phyloP scores from a whole-genome alignment of 2,113 vertebrate genomes.

The Engraulis encrasicolus region DNA sequence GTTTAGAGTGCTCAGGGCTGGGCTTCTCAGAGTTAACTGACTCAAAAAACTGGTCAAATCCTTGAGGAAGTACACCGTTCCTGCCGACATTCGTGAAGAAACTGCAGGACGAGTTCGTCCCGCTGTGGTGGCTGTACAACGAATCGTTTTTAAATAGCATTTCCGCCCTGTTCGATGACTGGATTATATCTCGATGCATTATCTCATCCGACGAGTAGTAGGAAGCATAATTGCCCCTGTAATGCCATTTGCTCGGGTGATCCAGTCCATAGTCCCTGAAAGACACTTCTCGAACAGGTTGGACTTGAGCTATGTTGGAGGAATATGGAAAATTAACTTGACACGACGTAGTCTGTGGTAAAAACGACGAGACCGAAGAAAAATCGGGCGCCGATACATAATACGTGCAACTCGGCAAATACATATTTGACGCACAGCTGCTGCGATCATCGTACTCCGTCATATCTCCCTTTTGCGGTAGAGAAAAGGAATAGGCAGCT shows the following conservation, averaged over 20 bases:
- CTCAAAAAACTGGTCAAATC: constrained; percentile 97
- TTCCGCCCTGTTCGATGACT: constrained; percentile 85
- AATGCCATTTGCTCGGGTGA: constrained; percentile 94
- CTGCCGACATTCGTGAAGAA: constrained; percentile 90
- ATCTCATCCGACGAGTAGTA: constrained; percentile 92
- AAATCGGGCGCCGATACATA: constrained; percentile 97
- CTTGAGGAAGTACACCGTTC: constrained; percentile 95
- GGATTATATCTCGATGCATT: constrained; percentile 85
- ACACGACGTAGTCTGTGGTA: constrained; percentile 93
- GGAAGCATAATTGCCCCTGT: constrained; percentile 90
- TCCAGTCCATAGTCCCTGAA: constrained; percentile 98
- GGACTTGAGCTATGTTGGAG: constrained; percentile 92
- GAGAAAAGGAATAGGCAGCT: constrained; percentile 82
- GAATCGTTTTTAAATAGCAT: constrained; percentile 92
- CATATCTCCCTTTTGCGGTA: constrained; percentile 86
- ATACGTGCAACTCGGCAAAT: constrained; percentile 95
- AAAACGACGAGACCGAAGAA: constrained; percentile 92
- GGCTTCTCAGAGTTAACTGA: constrained; percentile 68
- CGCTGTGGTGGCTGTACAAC: constrained; percentile 83
- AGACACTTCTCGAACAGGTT: constrained; percentile 94
- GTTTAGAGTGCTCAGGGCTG: constrained; percentile 69
- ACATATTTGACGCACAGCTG: constrained; percentile 93
- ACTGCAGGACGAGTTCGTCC: constrained; percentile 80
- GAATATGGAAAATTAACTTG: constrained; percentile 97
- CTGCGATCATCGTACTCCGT: constrained; percentile 97